Percentiles rank a stretch among this genome's conserved stretches.
Conservation (phyloP, 2,113 vertebrate species). For the Balaenoptera acutorostrata region DNA sequence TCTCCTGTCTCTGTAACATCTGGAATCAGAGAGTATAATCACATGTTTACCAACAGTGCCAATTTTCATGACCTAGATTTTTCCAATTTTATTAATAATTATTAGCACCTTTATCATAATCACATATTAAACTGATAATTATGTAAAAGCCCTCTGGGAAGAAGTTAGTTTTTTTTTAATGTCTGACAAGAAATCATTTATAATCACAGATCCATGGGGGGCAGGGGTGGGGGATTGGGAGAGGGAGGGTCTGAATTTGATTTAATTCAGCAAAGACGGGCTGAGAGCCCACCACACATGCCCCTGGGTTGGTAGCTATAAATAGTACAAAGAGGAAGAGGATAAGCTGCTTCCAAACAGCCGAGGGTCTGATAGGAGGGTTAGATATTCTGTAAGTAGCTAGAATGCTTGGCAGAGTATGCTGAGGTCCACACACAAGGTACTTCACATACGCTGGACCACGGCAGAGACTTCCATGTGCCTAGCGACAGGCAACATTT, state of each 20-base stretch:
- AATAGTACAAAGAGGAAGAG: neutral
- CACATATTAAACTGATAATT: neutral
- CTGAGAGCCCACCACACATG: neutral
- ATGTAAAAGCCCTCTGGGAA: neutral
- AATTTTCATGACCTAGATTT: neutral
- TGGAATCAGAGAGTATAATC: neutral
- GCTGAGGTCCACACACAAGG: neutral
- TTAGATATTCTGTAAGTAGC: neutral
- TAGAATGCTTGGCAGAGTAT: neutral
- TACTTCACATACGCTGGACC: neutral
- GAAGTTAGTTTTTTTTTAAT: neutral
- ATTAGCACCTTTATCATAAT: neutral
- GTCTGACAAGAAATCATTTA: neutral
- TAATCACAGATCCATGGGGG: neutral
- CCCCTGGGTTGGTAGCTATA: neutral
- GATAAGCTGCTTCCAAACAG: neutral
- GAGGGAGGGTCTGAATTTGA: neutral
- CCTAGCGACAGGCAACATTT: neutral
- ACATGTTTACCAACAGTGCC: neutral
- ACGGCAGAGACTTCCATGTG: neutral
- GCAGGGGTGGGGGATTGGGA: no score
- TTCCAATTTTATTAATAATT: neutral
- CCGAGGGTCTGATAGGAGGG: neutral
- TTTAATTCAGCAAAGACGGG: neutral
- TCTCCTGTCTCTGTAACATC: neutral